phyloP scores from a whole-genome alignment of 2,888 invertebrate species.

The Melipona beecheii region DNA sequence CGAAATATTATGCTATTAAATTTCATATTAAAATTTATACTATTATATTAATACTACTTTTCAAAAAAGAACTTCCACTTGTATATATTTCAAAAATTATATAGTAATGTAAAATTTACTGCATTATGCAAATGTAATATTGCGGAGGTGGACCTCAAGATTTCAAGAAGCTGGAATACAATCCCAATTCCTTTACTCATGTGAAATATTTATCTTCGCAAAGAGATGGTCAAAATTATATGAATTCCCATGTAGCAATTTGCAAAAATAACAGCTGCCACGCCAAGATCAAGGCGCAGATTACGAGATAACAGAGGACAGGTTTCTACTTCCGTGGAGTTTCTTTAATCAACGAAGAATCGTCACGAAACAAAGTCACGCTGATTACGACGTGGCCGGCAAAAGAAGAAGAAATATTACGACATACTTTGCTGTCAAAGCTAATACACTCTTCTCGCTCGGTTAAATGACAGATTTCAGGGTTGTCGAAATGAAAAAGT shows the following conservation, averaged over 20 bases:
- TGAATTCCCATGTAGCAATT: neutral
- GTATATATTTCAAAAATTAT: too few species aligned
- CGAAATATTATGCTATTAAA: too few species aligned
- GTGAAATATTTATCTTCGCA: neutral
- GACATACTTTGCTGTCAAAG: constrained; percentile 69
- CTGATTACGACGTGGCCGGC: constrained; percentile 31
- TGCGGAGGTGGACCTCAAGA: too few species aligned
- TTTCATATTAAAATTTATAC: too few species aligned
- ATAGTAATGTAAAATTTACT: too few species aligned
- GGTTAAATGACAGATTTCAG: constrained; percentile 72
- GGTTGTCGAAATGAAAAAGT: constrained; percentile 73
- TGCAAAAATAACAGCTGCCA: neutral
- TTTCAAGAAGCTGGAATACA: too few species aligned
- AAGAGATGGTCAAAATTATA: neutral
- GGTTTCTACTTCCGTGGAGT: neutral
- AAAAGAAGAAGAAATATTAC: constrained; percentile 52
- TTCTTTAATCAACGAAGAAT: constrained; percentile 45
- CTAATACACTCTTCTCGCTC: constrained; percentile 54
- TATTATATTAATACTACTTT: too few species aligned
- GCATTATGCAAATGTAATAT: too few species aligned
- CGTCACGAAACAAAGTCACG: constrained; percentile 20
- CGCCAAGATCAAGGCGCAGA: neutral
- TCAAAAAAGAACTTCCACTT: too few species aligned
- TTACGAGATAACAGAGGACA: constrained; percentile 5
- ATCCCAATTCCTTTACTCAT: neutral